These are phyloP conservation scores for Halcyon smyrnensis DNA, from an alignment of 2,797 vertebrate species.

Conservation along the genomic window DNA sequence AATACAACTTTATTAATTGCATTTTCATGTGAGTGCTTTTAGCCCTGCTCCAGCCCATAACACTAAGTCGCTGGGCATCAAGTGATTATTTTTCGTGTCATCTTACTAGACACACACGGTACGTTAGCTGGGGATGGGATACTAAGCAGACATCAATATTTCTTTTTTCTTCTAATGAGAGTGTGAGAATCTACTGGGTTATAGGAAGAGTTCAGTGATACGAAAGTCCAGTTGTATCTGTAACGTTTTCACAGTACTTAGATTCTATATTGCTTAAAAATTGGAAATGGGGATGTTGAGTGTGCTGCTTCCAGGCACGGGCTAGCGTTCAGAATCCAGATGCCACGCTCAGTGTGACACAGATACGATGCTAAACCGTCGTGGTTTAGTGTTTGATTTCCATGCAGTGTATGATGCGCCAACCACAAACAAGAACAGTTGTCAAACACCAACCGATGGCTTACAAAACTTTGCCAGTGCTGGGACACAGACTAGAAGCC, in stretches of 20 bases:
- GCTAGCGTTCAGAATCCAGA: not conserved
- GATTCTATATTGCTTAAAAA: fast-evolving
- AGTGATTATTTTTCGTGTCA: not conserved
- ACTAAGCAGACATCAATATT: not conserved
- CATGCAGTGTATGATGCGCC: too few species aligned
- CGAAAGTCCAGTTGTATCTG: fast-evolving
- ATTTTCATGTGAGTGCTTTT: not conserved
- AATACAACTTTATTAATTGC: not conserved
- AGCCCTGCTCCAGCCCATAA: not conserved
- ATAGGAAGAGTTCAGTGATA: not conserved
- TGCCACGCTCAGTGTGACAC: fast-evolving
- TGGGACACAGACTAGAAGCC: not conserved
- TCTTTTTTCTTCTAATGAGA: fast-evolving
- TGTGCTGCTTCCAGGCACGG: fast-evolving
- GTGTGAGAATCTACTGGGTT: fast-evolving
- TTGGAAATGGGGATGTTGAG: not conserved
- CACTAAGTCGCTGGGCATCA: not conserved
- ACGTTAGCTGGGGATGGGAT: not conserved
- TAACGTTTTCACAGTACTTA: fast-evolving
- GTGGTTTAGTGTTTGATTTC: too few species aligned
- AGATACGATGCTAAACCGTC: too few species aligned
- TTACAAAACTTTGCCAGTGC: not conserved
- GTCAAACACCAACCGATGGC: not conserved
- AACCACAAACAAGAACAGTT: fast-evolving
- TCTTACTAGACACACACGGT: not conserved